phyloP scores from a whole-genome alignment of 2,888 invertebrate species.

The Muscina levida region DNA sequence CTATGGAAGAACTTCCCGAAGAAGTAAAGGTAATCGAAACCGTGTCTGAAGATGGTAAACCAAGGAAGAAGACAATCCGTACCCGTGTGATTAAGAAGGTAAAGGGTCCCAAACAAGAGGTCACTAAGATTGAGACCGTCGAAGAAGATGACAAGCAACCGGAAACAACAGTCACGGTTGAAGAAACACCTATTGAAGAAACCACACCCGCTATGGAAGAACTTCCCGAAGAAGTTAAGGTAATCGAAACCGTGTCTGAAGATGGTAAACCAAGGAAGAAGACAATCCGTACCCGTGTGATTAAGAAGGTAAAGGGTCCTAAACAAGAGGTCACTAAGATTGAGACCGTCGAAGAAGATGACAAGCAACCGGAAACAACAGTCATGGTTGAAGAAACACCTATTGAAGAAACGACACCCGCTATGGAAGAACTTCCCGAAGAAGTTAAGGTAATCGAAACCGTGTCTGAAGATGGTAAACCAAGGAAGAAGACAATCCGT shows the following conservation, averaged over 20 bases:
- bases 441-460: constrained; percentile 55
- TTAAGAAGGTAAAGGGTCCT: constrained; percentile 73
- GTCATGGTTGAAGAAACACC: constrained; percentile 70
- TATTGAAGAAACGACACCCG: constrained; percentile 63
- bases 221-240: constrained; percentile 70
- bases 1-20: constrained; percentile 54
- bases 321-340: constrained; percentile 77
- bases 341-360: constrained; percentile 77
- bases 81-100: constrained; percentile 62
- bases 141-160: constrained; percentile 74
- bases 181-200: constrained; percentile 67
- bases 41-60: constrained; percentile 59
- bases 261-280: constrained; percentile 72
- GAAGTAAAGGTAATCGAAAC: constrained; percentile 60
- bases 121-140: constrained; percentile 77
- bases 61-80: constrained; percentile 56
- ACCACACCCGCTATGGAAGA: constrained; percentile 62
- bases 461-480: constrained; percentile 53
- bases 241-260: constrained; percentile 70
- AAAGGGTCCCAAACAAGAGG: constrained; percentile 64
- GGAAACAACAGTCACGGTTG: constrained; percentile 72
- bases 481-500: constrained; percentile 52
- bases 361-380: constrained; percentile 74
- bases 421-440: constrained; percentile 52
- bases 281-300: constrained; percentile 74